Evolutionary conservation across 2,888 invertebrate species (phyloP), one percentile per base, ranked within the genome.

Genomic region (Blomia tropicalis): DNA sequence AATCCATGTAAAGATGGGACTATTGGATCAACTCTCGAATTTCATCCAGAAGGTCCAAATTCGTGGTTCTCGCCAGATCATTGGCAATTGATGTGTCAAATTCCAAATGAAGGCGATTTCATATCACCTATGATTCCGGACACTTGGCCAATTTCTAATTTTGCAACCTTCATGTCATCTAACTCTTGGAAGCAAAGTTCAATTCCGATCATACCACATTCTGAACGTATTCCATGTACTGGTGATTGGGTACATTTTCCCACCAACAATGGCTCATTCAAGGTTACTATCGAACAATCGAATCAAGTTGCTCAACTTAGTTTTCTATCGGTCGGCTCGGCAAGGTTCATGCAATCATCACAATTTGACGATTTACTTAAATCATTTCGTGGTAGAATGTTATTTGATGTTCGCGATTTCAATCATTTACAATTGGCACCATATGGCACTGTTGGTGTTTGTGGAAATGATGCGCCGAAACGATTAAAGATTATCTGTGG

Each of bases 381-480:
- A 56, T 56, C 56, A 30, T 56, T 56, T 56, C 3, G 3, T 5
- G 56, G 56, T n/a, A 11, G 29, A 36, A 56, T 56, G 56, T 25
- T 56, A 4, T 56, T 56, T 56, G n/a, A 2, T 27, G 19, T 56
- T 19, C 32, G 29, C 11, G 56, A 29, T 25, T 56, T 29, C 23
- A 56, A 56, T 36, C 56, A 56, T 25, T 19, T 56, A 19, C 11
- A 19, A 19, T 29, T 56, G 11, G 7, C 17, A 36, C 7, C 7
- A 7, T 17, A 7, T 11, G 23, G 51, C 7, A 7, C 22, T 25
- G 22, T 7, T n/a, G 14, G 25, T 19, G n/a, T 4, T 5, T 56
- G 56, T 36, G 56, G 56, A 14, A 56, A 56, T 56, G 56, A 56
- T 36, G 25, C 22, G 11, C 56, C 56, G 11, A 56, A 56, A 56